Base-by-base conservation (phyloP, 2,113 vertebrate species). In the Ranitomeya variabilis region DNA sequence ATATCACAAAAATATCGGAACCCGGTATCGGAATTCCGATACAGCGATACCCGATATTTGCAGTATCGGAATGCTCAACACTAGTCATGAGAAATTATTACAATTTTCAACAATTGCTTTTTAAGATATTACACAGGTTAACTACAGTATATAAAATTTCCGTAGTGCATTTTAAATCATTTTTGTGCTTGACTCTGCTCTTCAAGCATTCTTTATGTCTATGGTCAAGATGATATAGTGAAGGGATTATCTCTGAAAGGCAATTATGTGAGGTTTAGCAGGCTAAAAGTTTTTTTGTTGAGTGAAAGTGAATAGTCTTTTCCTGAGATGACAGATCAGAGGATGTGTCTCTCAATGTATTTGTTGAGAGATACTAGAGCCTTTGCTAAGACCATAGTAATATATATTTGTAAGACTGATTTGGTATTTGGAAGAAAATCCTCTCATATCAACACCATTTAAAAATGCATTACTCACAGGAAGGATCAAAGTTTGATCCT, bases 241-340 rank as follows among this genome's bases (percentile, higher is more conserved):
- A 51, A 12, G 80, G 60, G 80, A 83, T 83, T 83, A 83, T 54
- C 19, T 82, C 18, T 54, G 59, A 45, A 82, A 62, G 57, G 45
- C 31, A 83, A 64, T 83, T 83, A 83, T 66, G 60, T 64, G 60
- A 83, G 80, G 80, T 83, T 83, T 66, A 66, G 80, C 21, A 45
- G 26, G 59, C 80, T 62, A 37, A 62, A 64, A 81, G 80, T 66
- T 83, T 21, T 45, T 21, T 51, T 51, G 80, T 51, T 83, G 80
- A 83, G 80, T 66, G 60, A 64, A 83, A 66, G 80, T 66, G 60
- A 83, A 66, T 51, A 83, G 80, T 45, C 37, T 16, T 66, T 83
- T 82, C 60, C 60, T 83, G 80, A 83, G 80, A 66, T 83, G 80
- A 83, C 80, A 83, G 59, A 83, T 66, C 19, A 52, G 31, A 51